Percentiles rank a stretch among this genome's conserved stretches.
Conservation (phyloP, 2,797 vertebrate genomes). For the Hemitrygon akajei region DNA sequence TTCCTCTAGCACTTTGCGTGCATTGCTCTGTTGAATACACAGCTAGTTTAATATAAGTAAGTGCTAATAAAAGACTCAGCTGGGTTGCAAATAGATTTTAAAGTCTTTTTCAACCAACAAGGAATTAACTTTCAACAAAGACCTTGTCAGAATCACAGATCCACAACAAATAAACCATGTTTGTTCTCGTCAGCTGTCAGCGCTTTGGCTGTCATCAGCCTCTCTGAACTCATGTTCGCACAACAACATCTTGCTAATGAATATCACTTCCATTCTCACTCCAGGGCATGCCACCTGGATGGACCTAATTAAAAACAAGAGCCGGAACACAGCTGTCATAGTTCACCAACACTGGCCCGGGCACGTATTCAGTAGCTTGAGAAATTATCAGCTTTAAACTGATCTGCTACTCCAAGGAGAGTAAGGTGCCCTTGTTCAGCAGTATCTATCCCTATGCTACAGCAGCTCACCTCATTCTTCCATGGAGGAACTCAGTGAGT, state of each 20-base stretch:
- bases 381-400: not conserved
- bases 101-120: not conserved
- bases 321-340: not conserved
- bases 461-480: not conserved
- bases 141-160: not conserved
- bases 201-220: not conserved
- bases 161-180: not conserved
- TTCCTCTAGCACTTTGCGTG: too few relatives aligned
- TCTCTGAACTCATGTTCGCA: not conserved
- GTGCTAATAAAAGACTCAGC: not conserved
- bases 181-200: not conserved
- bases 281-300: not conserved
- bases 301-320: not conserved
- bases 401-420: not conserved
- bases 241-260: not conserved
- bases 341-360: not conserved
- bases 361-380: not conserved
- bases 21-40: not conserved
- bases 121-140: constrained; percentile 1
- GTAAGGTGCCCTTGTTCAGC: not conserved
- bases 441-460: not conserved
- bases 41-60: not conserved
- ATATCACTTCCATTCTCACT: not conserved
- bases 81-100: not conserved
- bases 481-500: not conserved